A percentile compares a stretch with the other conserved stretches of the same genome.
Conservation (phyloP, 2,888 invertebrate species). For the Yponomeuta malinellus region DNA sequence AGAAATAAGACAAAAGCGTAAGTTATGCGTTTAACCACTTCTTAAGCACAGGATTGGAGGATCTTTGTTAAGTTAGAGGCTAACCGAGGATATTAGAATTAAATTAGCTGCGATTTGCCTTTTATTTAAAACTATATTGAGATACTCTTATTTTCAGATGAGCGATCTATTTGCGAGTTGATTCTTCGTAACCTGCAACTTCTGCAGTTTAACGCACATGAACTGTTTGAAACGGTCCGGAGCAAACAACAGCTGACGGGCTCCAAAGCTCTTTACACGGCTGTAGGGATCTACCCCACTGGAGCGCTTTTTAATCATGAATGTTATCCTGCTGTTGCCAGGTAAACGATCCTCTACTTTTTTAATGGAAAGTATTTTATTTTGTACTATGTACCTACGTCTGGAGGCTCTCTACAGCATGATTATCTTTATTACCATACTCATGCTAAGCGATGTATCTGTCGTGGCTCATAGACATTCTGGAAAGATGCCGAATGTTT, state of each 20-base stretch:
- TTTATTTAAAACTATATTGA: neutral
- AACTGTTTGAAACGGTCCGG: constrained; percentile 82
- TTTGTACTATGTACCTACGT: too few species aligned
- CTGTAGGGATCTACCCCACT: constrained; percentile 84
- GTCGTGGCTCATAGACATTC: too few species aligned
- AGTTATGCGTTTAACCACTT: neutral
- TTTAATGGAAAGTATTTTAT: too few species aligned
- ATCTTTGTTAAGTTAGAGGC: too few species aligned
- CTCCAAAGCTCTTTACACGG: constrained; percentile 75
- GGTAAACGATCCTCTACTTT: constrained; percentile 55
- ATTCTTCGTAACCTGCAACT: constrained; percentile 83
- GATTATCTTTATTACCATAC: too few species aligned
- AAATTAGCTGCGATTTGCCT: neutral
- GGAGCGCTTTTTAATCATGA: constrained; percentile 90
- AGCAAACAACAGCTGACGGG: constrained; percentile 68
- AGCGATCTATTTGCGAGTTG: constrained; percentile 73
- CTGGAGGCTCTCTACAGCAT: too few species aligned
- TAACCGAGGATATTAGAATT: too few species aligned
- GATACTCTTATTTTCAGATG: constrained; percentile 34
- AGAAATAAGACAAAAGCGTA: constrained; percentile 42
- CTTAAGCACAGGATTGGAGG: neutral
- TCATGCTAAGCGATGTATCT: too few species aligned
- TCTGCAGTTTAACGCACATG: constrained; percentile 91
- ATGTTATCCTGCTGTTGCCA: constrained; percentile 85
- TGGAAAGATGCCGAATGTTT: too few species aligned